Percentiles rank a stretch among this genome's conserved stretches.
These are phyloP conservation scores for Eurystomus glaucurus DNA, from an alignment of 2,797 vertebrate genomes.

Conservation along the genomic window DNA sequence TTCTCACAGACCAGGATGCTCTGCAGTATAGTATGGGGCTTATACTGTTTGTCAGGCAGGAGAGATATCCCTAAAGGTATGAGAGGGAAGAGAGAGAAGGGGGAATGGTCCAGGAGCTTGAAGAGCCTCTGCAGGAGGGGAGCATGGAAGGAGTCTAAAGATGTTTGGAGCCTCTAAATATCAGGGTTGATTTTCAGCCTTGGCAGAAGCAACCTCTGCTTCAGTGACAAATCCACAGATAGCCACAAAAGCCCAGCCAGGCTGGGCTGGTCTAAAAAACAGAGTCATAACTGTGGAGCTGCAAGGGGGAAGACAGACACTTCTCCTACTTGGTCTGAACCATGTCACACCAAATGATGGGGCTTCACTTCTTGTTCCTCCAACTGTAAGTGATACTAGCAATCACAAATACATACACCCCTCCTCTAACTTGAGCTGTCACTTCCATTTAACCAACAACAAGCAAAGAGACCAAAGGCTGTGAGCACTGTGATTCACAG, in stretches of 20 bases:
- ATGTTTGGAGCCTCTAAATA: not conserved
- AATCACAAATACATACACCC: not conserved
- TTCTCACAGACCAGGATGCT: not conserved
- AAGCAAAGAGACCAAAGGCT: not conserved
- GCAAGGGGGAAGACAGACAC: accelerated
- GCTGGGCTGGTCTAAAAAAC: not conserved
- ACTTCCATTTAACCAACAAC: not conserved
- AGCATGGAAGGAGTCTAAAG: not conserved
- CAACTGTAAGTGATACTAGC: not conserved
- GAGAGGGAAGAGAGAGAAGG: not conserved
- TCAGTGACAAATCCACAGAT: not conserved
- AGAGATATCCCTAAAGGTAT: not conserved
- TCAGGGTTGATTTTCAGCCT: not conserved
- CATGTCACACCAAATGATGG: not conserved
- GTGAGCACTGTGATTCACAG: not conserved
- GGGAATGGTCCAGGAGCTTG: not conserved
- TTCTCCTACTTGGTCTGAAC: not conserved
- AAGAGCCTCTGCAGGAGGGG: not conserved
- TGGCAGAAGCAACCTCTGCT: not conserved
- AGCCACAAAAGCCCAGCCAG: not conserved
- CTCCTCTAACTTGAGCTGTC: not conserved
- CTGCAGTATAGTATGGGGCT: accelerated
- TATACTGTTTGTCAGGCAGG: not conserved
- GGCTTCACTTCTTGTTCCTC: not conserved
- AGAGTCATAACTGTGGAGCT: not conserved